Evolutionary conservation across 2,888 invertebrate genomes (phyloP).

Genomic region (Portevinia maculata): DNA sequence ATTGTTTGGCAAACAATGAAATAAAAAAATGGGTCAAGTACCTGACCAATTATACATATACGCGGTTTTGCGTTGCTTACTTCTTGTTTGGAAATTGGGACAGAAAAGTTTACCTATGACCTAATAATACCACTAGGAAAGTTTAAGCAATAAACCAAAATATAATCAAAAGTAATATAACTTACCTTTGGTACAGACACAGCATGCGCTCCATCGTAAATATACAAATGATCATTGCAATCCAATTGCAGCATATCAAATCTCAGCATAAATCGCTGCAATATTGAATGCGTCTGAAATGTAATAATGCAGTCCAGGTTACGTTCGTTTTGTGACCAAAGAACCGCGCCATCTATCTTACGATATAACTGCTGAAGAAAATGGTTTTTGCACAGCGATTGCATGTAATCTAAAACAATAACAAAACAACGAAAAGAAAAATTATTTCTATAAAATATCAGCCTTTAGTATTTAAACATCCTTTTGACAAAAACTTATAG

Average conservation of each 20-base stretch:
- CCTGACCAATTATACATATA: constrained; percentile 33
- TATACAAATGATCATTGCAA: constrained; percentile 96
- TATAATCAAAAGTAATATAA: not conserved
- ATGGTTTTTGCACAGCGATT: constrained; percentile 94
- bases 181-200: constrained; percentile 93
- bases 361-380: constrained; percentile 94
- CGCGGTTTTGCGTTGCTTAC: not conserved
- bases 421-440: constrained; percentile 72
- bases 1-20: constrained; percentile 38
- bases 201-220: constrained; percentile 96
- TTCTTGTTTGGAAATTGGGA: not conserved
- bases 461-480: constrained; percentile 17
- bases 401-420: constrained; percentile 91
- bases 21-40: constrained; percentile 33
- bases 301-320: constrained; percentile 96
- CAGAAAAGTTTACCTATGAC: no score
- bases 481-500: constrained; percentile 19
- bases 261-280: constrained; percentile 96
- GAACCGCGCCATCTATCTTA: constrained; percentile 95
- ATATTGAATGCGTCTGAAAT: constrained; percentile 96
- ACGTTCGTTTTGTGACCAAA: constrained; percentile 95
- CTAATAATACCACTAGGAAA: not conserved
- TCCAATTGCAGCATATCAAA: constrained; percentile 96
- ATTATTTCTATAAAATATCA: constrained; percentile 34
- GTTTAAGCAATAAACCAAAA: not conserved